Base-by-base conservation (phyloP, 1,140 invertebrate species). In the Cherax destructor region DNA sequence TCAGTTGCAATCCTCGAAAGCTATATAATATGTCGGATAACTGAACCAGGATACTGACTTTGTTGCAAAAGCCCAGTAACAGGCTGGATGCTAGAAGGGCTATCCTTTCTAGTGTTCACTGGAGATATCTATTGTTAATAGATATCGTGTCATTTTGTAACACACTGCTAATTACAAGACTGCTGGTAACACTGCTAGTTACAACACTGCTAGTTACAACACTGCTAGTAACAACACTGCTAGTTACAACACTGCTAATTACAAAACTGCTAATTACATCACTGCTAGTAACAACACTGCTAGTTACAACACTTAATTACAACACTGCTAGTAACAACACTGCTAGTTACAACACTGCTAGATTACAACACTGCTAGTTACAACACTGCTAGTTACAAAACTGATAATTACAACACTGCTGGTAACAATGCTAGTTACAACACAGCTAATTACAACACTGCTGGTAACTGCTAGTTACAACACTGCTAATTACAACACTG, bases 261-360 rank as follows among this genome's bases (percentile, higher is more conserved):
- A n/a, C 24, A 77, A 77, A 3, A 24, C 4, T 79, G 49, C 18
- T 79, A 79, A 21, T 79, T 49, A 50, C 49, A 79, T 5, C 49
- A 81, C n/a, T 81, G 52, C n/a, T 81, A 81, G 49, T 81, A 81
- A 24, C 52, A 81, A n/a, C 52, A 81, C n/a, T 81, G 52, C n/a
- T 56, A 81, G 49, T 81, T n/a, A n/a, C n/a, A 81, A 56, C 52
- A 81, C 7, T 81, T 52, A 81, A 80, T 49, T n/a, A n/a, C 10
- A 80, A 52, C 50, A 80, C 9, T 80, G 50, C 9, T 80, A 80
- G 47, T 78, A 30, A 78, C 47, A 78, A 4, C 30, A 78, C 21
- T 78, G 41, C 1, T 78, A 78, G 13, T 78, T 30, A 4, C 30
- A 78, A 30, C 7, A 78, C 21, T 78, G 11, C 21, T 41, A 78